phyloP scores from a whole-genome alignment of 1,140 invertebrate genomes.

The Pomacea maculata region DNA sequence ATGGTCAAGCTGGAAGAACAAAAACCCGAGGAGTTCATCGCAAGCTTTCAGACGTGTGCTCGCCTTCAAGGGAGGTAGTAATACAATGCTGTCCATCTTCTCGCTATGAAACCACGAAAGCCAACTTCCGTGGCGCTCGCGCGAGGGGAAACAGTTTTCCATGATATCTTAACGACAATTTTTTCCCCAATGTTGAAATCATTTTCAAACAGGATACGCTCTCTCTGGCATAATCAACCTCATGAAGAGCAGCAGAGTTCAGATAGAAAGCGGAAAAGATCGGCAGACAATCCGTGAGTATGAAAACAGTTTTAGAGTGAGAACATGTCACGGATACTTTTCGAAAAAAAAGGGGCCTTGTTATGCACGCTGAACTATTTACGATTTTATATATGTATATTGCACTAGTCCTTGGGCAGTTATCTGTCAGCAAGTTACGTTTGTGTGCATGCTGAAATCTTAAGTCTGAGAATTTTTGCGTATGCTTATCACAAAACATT shows the following conservation, averaged over 20 bases:
- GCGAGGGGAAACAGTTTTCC: constrained; percentile 13
- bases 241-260: constrained; percentile 11
- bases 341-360: too few species aligned
- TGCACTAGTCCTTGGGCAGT: too few species aligned
- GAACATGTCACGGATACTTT: too few species aligned
- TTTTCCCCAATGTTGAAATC: constrained; percentile 21
- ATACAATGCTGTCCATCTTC: background rate
- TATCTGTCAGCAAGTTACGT: too few species aligned
- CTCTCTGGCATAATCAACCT: constrained; percentile 8
- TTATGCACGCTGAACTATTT: too few species aligned
- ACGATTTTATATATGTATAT: too few species aligned
- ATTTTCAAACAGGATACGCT: constrained; percentile 17
- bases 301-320: too few species aligned
- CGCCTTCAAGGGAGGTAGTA: background rate
- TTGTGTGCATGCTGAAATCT: too few species aligned
- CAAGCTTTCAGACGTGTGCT: background rate
- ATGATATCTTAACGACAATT: constrained; percentile 4
- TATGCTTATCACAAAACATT: too few species aligned
- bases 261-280: constrained; percentile 10
- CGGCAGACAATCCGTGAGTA: constrained; percentile 11
- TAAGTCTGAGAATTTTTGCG: too few species aligned
- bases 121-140: constrained; percentile 7
- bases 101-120: background rate
- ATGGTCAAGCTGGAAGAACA: background rate
- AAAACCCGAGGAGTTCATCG: background rate